These are phyloP conservation scores for Idaea aversata DNA, from an alignment of 2,888 invertebrate species.

Conservation along the genomic window DNA sequence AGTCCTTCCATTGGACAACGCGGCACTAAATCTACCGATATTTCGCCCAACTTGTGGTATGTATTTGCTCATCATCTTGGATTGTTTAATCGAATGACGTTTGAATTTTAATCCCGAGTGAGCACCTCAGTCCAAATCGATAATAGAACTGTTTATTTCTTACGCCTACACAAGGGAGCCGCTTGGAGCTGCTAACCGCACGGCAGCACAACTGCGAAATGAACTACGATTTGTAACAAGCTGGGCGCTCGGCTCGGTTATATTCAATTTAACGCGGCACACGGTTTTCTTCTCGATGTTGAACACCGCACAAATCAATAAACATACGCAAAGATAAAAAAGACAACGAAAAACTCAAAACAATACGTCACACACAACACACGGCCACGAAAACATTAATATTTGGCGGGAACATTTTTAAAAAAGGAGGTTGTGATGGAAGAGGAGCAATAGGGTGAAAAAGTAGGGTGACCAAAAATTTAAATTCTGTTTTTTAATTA, in stretches of 20 bases:
- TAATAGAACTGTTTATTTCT: not conserved
- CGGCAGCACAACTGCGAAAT: not conserved
- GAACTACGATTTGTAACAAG: not conserved
- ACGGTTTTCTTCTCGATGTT: not conserved
- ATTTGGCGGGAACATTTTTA: not conserved
- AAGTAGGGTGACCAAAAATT: not conserved
- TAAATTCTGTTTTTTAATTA: not conserved
- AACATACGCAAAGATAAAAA: not conserved
- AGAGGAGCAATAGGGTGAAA: not conserved
- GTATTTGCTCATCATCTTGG: slow-evolving; percentile 53
- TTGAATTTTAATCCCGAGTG: not conserved
- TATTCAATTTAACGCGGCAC: not conserved
- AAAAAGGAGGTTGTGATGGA: not conserved
- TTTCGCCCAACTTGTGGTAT: slow-evolving; percentile 56
- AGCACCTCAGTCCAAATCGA: not conserved
- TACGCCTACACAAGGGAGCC: not conserved
- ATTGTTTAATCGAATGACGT: not conserved
- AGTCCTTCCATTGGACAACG: slow-evolving; percentile 63
- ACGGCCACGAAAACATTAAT: not conserved
- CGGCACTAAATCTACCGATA: slow-evolving; percentile 57
- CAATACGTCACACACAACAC: not conserved
- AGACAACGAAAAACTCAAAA: not conserved
- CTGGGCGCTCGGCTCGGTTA: not conserved
- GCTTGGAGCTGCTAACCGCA: not conserved
- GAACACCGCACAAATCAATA: not conserved